A percentile compares a stretch with the other conserved stretches of the same genome.
These are phyloP conservation scores for Periophthalmodon schlosseri DNA, from an alignment of 2,113 vertebrate genomes.

Conservation along the genomic window DNA sequence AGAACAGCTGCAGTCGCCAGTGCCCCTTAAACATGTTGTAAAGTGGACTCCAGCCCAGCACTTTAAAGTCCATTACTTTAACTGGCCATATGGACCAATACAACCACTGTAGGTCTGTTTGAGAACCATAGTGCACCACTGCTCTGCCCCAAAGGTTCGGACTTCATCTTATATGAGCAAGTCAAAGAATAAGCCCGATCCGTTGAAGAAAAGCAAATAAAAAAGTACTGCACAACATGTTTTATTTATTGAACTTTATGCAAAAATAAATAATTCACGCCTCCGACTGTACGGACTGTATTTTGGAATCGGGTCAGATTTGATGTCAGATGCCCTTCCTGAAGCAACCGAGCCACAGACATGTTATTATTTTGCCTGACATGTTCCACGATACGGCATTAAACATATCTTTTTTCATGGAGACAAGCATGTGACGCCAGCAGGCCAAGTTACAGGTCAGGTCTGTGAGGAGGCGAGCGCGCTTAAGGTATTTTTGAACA, in stretches of 20 bases:
- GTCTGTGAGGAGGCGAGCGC: too few relatives aligned
- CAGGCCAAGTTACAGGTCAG: too few relatives aligned
- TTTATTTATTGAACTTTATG: neutral
- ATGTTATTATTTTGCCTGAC: too few relatives aligned
- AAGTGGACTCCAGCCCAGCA: constrained; percentile 45
- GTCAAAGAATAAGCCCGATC: neutral
- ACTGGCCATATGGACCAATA: constrained; percentile 40
- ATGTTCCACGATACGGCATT: too few relatives aligned
- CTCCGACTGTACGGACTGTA: neutral
- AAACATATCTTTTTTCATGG: too few relatives aligned
- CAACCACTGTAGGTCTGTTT: constrained; percentile 10
- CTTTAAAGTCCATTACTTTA: constrained; percentile 65
- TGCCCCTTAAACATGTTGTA: constrained; percentile 29
- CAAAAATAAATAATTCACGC: neutral
- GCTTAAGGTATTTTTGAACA: too few relatives aligned
- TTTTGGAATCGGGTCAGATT: neutral
- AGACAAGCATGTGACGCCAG: too few relatives aligned
- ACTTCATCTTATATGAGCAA: neutral
- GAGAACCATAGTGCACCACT: constrained; percentile 22
- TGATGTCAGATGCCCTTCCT: neutral
- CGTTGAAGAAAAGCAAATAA: neutral
- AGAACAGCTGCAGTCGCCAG: constrained; percentile 20
- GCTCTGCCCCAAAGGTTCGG: constrained; percentile 31
- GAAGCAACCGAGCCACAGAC: too few relatives aligned
- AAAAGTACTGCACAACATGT: neutral